phyloP scores from a whole-genome alignment of 2,113 vertebrate species.

The Scomber japonicus region DNA sequence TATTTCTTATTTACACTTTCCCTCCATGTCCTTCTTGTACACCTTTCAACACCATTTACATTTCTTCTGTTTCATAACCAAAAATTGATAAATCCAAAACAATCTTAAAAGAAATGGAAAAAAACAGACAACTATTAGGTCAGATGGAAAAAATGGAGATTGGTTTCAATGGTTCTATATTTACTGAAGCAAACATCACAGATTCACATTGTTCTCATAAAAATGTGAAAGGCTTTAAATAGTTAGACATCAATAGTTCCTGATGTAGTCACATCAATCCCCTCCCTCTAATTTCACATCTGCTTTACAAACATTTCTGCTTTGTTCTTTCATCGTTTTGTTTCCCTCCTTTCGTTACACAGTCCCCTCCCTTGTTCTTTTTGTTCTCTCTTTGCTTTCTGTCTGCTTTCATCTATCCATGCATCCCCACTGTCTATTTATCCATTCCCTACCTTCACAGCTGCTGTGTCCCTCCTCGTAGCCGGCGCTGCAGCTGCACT shows the following conservation, averaged over 20 bases:
- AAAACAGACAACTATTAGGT: background rate
- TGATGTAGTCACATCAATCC: background rate
- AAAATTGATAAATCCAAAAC: no score
- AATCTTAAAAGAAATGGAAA: background rate
- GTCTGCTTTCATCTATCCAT: background rate
- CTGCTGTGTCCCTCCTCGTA: constrained; percentile 94
- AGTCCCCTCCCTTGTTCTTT: background rate
- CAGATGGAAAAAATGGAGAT: background rate
- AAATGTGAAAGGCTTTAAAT: background rate
- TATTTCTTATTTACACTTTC: background rate
- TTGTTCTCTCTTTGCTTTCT: background rate
- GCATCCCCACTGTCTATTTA: background rate
- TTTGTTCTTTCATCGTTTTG: background rate
- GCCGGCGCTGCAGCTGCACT: constrained; percentile 94
- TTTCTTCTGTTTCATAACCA: no score
- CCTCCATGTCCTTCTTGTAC: background rate
- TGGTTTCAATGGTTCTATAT: background rate
- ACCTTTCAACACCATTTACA: no score
- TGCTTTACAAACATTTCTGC: background rate
- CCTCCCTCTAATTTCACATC: constrained; percentile 1
- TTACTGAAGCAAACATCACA: background rate
- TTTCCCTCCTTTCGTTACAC: background rate
- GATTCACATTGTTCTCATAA: background rate
- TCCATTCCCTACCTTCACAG: constrained; percentile 90
- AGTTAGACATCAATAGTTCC: background rate